These are phyloP conservation scores for Drosophila pachea DNA, from an alignment of 1,140 invertebrate genomes.

Conservation along the genomic window DNA sequence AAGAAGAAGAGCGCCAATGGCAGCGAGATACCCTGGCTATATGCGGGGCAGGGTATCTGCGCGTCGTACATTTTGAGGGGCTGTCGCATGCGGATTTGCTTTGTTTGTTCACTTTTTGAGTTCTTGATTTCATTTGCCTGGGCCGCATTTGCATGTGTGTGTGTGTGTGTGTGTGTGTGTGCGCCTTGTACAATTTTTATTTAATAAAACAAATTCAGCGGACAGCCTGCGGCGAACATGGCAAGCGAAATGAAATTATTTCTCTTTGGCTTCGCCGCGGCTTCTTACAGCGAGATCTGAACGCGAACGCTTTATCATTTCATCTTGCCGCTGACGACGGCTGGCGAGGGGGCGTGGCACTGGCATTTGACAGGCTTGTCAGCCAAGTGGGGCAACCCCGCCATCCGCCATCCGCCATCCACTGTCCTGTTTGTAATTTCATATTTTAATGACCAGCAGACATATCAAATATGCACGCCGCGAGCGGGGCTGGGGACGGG, in stretches of 20 bases:
- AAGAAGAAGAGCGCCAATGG: too few relatives aligned
- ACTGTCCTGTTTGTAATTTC: slow-evolving; percentile 41
- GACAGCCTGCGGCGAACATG: slow-evolving; percentile 71
- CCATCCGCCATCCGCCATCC: slow-evolving; percentile 9
- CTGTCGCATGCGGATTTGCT: slow-evolving; percentile 16
- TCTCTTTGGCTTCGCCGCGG: slow-evolving; percentile 38
- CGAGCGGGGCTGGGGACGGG: neutral
- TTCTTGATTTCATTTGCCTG: slow-evolving; percentile 71
- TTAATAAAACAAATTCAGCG: slow-evolving; percentile 74
- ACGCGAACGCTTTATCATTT: slow-evolving; percentile 68
- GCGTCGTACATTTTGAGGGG: neutral
- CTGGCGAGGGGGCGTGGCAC: neutral
- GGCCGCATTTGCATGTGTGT: slow-evolving; percentile 11
- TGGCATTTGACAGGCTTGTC: slow-evolving; percentile 57
- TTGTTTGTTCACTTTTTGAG: slow-evolving; percentile 71
- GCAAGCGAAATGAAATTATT: slow-evolving; percentile 76
- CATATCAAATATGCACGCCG: slow-evolving; percentile 45
- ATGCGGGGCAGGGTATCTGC: neutral
- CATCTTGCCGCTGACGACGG: slow-evolving; percentile 56
- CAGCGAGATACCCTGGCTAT: neutral
- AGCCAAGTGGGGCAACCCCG: slow-evolving; percentile 16
- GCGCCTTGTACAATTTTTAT: slow-evolving; percentile 66
- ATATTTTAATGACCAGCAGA: slow-evolving; percentile 59
- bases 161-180: slow-evolving; percentile 24
- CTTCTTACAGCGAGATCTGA: slow-evolving; percentile 42